Evolutionary conservation across 1,140 invertebrate genomes (phyloP).

Genomic region (Lasioglossum albipes): DNA sequence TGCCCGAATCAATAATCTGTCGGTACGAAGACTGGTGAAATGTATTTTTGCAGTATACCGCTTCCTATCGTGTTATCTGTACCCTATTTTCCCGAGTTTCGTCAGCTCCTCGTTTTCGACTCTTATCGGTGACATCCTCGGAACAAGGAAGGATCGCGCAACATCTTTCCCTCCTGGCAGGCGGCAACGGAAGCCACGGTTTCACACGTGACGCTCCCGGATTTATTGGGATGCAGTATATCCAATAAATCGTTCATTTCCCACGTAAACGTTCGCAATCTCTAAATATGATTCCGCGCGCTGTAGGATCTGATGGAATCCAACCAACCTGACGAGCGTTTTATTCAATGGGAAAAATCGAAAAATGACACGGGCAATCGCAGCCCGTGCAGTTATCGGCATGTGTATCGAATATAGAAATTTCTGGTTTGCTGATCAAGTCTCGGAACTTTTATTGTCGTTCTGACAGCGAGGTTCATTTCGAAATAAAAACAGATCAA

Average conservation of each 20-base stretch:
- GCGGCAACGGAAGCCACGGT: slow-evolving; percentile 31
- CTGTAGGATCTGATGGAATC: slow-evolving; percentile 18
- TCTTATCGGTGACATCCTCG: neutral
- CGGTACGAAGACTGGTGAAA: neutral
- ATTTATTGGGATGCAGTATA: slow-evolving; percentile 34
- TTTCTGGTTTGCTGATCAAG: neutral
- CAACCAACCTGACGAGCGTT: slow-evolving; percentile 11
- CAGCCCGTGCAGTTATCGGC: neutral
- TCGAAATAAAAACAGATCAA: too few species aligned
- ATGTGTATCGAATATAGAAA: slow-evolving; percentile 8
- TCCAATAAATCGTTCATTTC: slow-evolving; percentile 52
- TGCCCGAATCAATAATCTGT: slow-evolving; percentile 7
- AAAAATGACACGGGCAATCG: slow-evolving; percentile 28
- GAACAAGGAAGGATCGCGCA: neutral
- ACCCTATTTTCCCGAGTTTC: neutral
- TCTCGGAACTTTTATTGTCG: neutral
- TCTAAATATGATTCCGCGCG: slow-evolving; percentile 37
- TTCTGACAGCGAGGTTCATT: too few species aligned
- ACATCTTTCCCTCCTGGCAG: neutral
- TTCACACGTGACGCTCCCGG: slow-evolving; percentile 29
- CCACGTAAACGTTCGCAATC: slow-evolving; percentile 33
- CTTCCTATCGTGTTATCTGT: neutral
- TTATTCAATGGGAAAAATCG: slow-evolving; percentile 34
- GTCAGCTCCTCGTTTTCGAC: neutral
- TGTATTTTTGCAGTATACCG: neutral